Evolutionary conservation across 2,113 vertebrate genomes (phyloP).

Genomic region (Dicentrarchus labrax): DNA sequence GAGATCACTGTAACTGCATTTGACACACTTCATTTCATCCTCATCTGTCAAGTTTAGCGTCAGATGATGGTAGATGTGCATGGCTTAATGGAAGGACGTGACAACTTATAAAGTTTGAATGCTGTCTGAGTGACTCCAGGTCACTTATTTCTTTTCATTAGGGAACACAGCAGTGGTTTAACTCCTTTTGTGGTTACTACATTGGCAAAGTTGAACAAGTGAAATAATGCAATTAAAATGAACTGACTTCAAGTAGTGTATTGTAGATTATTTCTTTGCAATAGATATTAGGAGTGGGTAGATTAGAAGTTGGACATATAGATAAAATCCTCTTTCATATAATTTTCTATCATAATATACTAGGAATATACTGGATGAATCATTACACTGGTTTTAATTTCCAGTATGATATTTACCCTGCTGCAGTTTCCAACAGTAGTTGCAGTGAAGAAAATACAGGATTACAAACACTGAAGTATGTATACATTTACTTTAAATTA

Average conservation of each 20-base stretch:
- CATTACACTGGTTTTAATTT: too few species aligned
- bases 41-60: slow-evolving; percentile 88
- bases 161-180: background rate
- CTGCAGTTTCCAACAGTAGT: too few species aligned
- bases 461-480: too few species aligned
- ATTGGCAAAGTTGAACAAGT: background rate
- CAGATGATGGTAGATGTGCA: slow-evolving; percentile 85
- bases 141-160: slow-evolving; percentile 37
- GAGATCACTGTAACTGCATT: slow-evolving; percentile 87
- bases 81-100: slow-evolving; percentile 87
- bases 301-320: background rate
- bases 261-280: background rate
- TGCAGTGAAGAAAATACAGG: too few species aligned
- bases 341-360: too few species aligned
- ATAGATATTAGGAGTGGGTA: too few species aligned
- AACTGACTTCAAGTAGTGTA: background rate
- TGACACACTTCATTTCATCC: slow-evolving; percentile 92
- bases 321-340: background rate
- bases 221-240: background rate
- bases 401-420: too few species aligned
- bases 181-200: background rate
- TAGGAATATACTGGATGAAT: too few species aligned
- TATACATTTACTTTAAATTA: too few species aligned
- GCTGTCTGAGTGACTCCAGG: slow-evolving; percentile 66
- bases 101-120: slow-evolving; percentile 85